A percentile compares a stretch with the other conserved stretches of the same genome.
These are phyloP conservation scores for Hirtodrosophila cameraria DNA, from an alignment of 2,888 invertebrate genomes.

Conservation along the genomic window DNA sequence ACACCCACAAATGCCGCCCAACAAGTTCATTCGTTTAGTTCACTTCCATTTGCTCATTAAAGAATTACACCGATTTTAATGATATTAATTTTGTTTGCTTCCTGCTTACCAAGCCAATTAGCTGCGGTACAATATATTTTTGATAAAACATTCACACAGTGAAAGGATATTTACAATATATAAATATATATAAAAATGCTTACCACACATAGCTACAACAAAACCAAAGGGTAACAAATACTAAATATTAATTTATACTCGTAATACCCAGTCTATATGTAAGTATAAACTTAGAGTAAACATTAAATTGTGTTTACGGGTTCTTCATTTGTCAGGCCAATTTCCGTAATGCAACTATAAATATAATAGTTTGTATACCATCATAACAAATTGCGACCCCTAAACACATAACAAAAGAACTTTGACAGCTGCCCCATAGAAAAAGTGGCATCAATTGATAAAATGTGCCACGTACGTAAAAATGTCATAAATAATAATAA, in stretches of 20 bases:
- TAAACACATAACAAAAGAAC: slow-evolving; percentile 10
- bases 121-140: slow-evolving; percentile 3
- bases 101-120: slow-evolving; percentile 5
- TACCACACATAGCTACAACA: slow-evolving; percentile 50
- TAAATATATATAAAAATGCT: slow-evolving; percentile 36
- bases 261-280: slow-evolving; percentile 43
- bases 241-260: slow-evolving; percentile 20
- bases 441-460: slow-evolving; percentile 34
- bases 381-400: slow-evolving; percentile 24
- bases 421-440: slow-evolving; percentile 24
- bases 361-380: slow-evolving; percentile 11
- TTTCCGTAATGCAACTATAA: slow-evolving; percentile 13
- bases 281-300: slow-evolving; percentile 47
- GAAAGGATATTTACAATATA: slow-evolving; percentile 2
- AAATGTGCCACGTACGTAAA: slow-evolving; percentile 22
- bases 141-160: slow-evolving; percentile 14
- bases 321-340: slow-evolving; percentile 32
- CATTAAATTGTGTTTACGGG: slow-evolving; percentile 18
- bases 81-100: slow-evolving; percentile 31
- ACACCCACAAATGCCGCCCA: slow-evolving; percentile 6
- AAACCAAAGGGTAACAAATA: slow-evolving; percentile 3
- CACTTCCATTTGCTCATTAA: slow-evolving; percentile 34
- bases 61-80: slow-evolving; percentile 27
- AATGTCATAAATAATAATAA: slow-evolving; percentile 47
- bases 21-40: slow-evolving; percentile 41